These are phyloP conservation scores for Calliphora vomitoria DNA, from an alignment of 2,888 invertebrate genomes.

Conservation along the genomic window DNA sequence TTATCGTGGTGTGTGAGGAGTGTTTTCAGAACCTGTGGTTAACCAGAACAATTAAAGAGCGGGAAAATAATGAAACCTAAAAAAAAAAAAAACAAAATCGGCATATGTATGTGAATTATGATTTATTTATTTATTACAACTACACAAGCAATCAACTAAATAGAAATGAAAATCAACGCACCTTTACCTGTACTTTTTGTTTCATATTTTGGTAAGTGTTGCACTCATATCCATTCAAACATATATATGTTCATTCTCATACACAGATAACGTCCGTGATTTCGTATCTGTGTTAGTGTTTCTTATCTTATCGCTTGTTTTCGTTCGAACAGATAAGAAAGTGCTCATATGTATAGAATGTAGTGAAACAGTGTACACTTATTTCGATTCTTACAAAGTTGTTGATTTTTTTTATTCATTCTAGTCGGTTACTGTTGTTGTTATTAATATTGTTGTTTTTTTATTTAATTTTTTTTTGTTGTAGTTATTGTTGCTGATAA, in stretches of 20 bases:
- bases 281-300: constrained; percentile 70
- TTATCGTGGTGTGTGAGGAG: constrained; percentile 21
- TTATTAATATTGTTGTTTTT: constrained; percentile 45
- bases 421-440: constrained; percentile 52
- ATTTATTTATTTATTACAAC: constrained; percentile 74
- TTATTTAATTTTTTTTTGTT: constrained; percentile 12
- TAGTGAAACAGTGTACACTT: constrained; percentile 58
- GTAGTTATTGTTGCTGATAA: constrained; percentile 76
- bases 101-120: constrained; percentile 75
- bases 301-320: constrained; percentile 81
- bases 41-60: constrained; percentile 74
- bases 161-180: constrained; percentile 42
- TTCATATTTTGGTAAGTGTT: constrained; percentile 33
- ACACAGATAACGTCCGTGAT: neutral
- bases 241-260: too few relatives aligned
- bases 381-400: constrained; percentile 62
- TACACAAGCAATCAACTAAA: constrained; percentile 41
- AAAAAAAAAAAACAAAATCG: constrained; percentile 45
- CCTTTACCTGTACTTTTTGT: constrained; percentile 60
- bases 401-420: constrained; percentile 35
- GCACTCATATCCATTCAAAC: constrained; percentile 11
- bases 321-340: constrained; percentile 74
- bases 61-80: constrained; percentile 63
- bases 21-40: constrained; percentile 67
- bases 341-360: constrained; percentile 58